Evolutionary conservation across 2,797 vertebrate genomes (phyloP).

Genomic region (Cynopterus sphinx): DNA sequence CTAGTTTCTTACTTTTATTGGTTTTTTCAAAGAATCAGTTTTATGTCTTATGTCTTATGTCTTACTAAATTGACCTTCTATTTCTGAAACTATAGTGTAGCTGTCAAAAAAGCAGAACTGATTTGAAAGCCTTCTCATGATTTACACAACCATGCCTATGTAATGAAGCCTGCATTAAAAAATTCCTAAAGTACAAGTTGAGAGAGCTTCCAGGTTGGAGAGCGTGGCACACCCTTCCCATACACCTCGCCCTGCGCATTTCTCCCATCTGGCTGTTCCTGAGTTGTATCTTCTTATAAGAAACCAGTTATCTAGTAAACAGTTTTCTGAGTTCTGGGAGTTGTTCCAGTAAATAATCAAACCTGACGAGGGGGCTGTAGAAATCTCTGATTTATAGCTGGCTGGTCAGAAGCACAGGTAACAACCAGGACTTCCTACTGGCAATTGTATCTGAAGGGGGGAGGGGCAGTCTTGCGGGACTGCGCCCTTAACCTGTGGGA

Average conservation of each 20-base stretch:
- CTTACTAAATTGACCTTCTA: background rate
- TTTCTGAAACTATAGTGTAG: constrained; percentile 15
- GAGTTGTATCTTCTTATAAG: background rate
- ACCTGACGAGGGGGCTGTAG: background rate
- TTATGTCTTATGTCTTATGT: background rate
- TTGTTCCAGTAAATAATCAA: background rate
- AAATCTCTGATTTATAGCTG: background rate
- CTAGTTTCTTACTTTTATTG: background rate
- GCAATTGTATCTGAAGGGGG: background rate
- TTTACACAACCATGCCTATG: background rate
- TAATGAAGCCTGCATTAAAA: background rate
- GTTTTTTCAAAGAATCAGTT: constrained; percentile 29
- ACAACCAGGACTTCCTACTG: background rate
- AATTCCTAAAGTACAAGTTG: background rate
- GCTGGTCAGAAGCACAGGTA: background rate
- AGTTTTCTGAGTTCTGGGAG: background rate
- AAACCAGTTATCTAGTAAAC: background rate
- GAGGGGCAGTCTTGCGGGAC: background rate
- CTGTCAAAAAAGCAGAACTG: background rate
- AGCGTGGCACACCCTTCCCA: background rate
- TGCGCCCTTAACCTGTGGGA: background rate
- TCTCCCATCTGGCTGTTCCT: background rate
- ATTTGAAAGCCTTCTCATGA: background rate
- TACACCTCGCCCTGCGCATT: background rate
- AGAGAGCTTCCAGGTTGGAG: background rate